Evolutionary conservation across 2,113 vertebrate species (phyloP).

Genomic region (Equus quagga): DNA sequence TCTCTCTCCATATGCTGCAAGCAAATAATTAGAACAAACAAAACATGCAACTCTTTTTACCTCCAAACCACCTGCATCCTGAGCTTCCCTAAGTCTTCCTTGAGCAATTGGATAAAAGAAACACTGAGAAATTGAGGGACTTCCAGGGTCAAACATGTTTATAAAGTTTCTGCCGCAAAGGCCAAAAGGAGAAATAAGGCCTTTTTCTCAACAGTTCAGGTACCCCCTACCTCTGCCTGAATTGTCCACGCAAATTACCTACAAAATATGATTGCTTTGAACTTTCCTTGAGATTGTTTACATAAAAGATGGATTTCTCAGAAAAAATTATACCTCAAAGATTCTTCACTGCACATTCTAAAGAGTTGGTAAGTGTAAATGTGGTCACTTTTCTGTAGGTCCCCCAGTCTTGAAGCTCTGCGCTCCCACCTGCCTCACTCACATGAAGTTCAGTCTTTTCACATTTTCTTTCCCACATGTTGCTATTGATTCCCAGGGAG

Average conservation of each 20-base stretch:
- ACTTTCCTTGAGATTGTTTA: neutral
- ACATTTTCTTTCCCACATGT: neutral
- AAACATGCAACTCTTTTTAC: constrained; percentile 60
- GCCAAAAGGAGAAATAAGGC: constrained; percentile 2
- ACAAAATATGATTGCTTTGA: neutral
- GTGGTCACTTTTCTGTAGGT: neutral
- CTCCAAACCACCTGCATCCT: constrained; percentile 61
- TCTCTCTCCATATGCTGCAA: constrained; percentile 53
- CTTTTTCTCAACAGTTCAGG: neutral
- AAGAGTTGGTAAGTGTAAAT: neutral
- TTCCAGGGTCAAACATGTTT: constrained; percentile 41
- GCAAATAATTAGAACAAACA: constrained; percentile 75
- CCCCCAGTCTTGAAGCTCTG: neutral
- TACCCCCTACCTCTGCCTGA: neutral
- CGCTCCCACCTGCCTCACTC: neutral
- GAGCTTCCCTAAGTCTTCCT: constrained; percentile 15
- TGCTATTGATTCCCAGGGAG: neutral
- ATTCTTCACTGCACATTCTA: neutral
- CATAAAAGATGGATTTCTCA: neutral
- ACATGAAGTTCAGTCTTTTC: neutral
- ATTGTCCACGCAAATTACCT: constrained; percentile 25
- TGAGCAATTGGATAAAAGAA: constrained; percentile 22
- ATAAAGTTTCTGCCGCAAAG: neutral
- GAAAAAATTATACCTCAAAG: neutral
- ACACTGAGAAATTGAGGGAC: neutral